These are phyloP conservation scores for Allygus modestus DNA, from an alignment of 2,888 invertebrate genomes.

Conservation along the genomic window DNA sequence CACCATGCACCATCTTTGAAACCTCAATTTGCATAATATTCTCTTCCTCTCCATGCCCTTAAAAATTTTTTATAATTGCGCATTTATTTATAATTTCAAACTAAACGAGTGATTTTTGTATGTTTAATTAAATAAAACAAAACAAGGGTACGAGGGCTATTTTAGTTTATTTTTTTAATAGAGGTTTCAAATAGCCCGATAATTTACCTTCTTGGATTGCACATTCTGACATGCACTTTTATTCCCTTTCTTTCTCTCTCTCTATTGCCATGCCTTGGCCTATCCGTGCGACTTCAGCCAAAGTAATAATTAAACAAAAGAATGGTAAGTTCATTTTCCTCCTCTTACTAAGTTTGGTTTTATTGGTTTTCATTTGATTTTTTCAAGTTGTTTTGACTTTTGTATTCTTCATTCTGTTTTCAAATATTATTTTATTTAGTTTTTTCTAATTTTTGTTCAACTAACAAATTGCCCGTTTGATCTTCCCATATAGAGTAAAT, in stretches of 20 bases:
- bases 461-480: constrained; percentile 55
- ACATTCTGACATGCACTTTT: constrained; percentile 69
- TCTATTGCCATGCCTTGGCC: constrained; percentile 70
- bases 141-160: not conserved
- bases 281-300: constrained; percentile 73
- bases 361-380: constrained; percentile 62
- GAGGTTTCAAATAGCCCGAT: constrained; percentile 61
- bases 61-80: not conserved
- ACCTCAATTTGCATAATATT: constrained; percentile 54
- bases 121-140: not conserved
- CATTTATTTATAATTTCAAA: constrained; percentile 19
- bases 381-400: constrained; percentile 65
- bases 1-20: constrained; percentile 60
- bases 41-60: constrained; percentile 30
- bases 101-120: constrained; percentile 3
- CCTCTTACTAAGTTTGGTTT: constrained; percentile 64
- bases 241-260: constrained; percentile 69
- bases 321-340: constrained; percentile 74
- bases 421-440: constrained; percentile 61
- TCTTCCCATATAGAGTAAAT: constrained; percentile 32
- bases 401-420: constrained; percentile 62
- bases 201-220: constrained; percentile 18
- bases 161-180: constrained; percentile 30
- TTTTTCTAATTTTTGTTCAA: constrained; percentile 64
- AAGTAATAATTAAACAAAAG: constrained; percentile 76